A percentile compares a stretch with the other conserved stretches of the same genome.
Conservation (phyloP, 2,888 invertebrate genomes). For the Zonitis immaculata region DNA sequence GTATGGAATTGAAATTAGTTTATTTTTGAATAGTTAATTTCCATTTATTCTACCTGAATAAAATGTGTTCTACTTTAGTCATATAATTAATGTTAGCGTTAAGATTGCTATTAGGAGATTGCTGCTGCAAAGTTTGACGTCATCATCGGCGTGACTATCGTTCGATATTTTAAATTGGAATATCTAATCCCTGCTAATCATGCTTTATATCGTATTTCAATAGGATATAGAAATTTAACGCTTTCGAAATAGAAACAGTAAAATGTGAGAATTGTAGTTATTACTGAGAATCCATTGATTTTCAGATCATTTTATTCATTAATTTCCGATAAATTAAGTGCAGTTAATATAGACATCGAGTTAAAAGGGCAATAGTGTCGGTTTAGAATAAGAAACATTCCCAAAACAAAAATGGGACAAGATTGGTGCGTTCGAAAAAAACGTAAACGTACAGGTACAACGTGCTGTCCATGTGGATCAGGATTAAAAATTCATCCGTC, state of each 20-base stretch:
- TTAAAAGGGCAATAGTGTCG: too few species aligned
- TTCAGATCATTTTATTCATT: too few species aligned
- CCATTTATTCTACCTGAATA: neutral
- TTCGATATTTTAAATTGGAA: conserved; percentile 33
- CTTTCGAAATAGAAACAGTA: neutral
- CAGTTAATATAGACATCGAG: too few species aligned
- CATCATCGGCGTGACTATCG: conserved; percentile 16
- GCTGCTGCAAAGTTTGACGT: conserved; percentile 20
- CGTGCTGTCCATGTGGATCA: conserved; percentile 57
- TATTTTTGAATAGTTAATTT: conserved; percentile 5
- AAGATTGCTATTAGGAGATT: neutral
- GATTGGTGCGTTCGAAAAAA: conserved; percentile 71
- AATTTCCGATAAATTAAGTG: too few species aligned
- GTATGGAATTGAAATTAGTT: conserved; percentile 18
- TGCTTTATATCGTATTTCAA: conserved; percentile 6
- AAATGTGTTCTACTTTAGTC: neutral
- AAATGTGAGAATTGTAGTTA: too few species aligned
- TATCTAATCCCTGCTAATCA: conserved; percentile 9
- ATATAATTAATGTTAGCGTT: neutral
- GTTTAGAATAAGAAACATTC: too few species aligned
- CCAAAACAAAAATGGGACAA: conserved; percentile 62
- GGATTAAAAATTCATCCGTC: conserved; percentile 55
- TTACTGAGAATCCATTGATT: too few species aligned
- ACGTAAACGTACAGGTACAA: conserved; percentile 62
- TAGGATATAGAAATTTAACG: neutral